These are phyloP conservation scores for Drosophila elegans DNA, from an alignment of 1,140 invertebrate genomes.

Conservation along the genomic window DNA sequence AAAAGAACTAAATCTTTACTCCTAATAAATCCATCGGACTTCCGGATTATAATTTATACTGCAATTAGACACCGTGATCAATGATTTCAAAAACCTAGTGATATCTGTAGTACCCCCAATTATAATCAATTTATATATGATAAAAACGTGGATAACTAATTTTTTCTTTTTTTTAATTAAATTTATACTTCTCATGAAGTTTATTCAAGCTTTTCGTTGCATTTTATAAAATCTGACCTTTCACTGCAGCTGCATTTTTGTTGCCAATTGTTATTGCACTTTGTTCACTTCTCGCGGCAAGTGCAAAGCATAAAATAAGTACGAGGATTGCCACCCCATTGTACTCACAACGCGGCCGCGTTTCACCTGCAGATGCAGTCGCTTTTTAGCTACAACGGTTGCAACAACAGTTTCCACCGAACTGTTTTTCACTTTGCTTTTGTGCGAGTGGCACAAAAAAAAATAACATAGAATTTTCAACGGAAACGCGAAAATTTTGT, in stretches of 20 bases:
- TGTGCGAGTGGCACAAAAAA: constrained; percentile 29
- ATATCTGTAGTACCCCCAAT: no score
- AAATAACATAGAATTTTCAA: constrained; percentile 49
- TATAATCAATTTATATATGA: no score
- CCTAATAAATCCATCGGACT: no score
- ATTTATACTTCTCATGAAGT: no score
- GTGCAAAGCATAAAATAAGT: constrained; percentile 57
- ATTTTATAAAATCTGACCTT: constrained; percentile 2
- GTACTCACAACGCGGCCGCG: not conserved
- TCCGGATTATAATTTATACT: no score
- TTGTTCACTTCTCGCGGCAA: constrained; percentile 47
- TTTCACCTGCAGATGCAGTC: constrained; percentile 30
- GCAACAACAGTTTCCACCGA: constrained; percentile 44
- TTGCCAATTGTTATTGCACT: constrained; percentile 49
- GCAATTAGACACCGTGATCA: no score
- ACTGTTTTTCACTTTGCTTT: not conserved
- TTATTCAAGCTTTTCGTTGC: not conserved
- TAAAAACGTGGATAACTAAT: no score
- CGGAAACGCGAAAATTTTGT: constrained; percentile 65
- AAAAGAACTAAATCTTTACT: no score
- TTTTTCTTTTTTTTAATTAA: not conserved
- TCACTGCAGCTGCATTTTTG: constrained; percentile 15
- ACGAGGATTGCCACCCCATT: constrained; percentile 16
- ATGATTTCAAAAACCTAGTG: no score
- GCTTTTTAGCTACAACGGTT: constrained; percentile 50